phyloP scores from a whole-genome alignment of 2,113 vertebrate genomes.

The Oostethus manadensis region DNA sequence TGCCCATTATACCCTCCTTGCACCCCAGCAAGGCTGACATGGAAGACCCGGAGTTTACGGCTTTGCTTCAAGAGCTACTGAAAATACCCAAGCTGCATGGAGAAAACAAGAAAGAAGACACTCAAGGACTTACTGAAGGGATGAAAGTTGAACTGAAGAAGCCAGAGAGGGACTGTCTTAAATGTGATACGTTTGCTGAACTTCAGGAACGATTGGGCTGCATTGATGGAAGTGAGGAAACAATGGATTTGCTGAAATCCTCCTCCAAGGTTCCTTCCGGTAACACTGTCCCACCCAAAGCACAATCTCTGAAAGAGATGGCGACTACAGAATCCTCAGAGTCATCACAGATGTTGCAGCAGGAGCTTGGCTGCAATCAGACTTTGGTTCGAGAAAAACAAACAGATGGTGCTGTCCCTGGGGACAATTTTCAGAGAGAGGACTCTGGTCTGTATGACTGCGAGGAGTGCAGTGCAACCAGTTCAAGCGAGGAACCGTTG shows the following conservation, averaged over 20 bases:
- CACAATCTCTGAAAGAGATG: slow-evolving; percentile 31
- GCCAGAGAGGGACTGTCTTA: slow-evolving; percentile 85
- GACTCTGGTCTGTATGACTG: slow-evolving; percentile 83
- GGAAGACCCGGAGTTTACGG: slow-evolving; percentile 59
- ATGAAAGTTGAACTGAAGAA: slow-evolving; percentile 43
- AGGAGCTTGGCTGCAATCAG: slow-evolving; percentile 35
- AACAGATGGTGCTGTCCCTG: slow-evolving; percentile 38
- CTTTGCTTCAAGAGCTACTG: slow-evolving; percentile 62
- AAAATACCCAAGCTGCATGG: slow-evolving; percentile 55
- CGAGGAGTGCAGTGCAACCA: slow-evolving; percentile 79
- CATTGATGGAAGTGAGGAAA: slow-evolving; percentile 55
- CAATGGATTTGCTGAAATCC: slow-evolving; percentile 38
- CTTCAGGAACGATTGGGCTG: slow-evolving; percentile 92
- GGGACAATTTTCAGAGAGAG: slow-evolving; percentile 68
- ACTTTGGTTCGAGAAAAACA: slow-evolving; percentile 28
- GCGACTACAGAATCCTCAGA: slow-evolving; percentile 4
- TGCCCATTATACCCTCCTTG: slow-evolving; percentile 91
- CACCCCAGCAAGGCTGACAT: slow-evolving; percentile 78
- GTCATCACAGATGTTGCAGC: slow-evolving; percentile 22
- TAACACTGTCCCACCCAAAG: slow-evolving; percentile 15
- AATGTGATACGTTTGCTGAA: slow-evolving; percentile 97
- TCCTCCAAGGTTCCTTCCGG: slow-evolving; percentile 26
- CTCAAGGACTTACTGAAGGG: slow-evolving; percentile 21
- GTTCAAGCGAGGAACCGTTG: slow-evolving; percentile 76
- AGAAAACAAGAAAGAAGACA: slow-evolving; percentile 53